Evolutionary conservation across 2,113 vertebrate species (phyloP).

Genomic region (Piaya cayana): DNA sequence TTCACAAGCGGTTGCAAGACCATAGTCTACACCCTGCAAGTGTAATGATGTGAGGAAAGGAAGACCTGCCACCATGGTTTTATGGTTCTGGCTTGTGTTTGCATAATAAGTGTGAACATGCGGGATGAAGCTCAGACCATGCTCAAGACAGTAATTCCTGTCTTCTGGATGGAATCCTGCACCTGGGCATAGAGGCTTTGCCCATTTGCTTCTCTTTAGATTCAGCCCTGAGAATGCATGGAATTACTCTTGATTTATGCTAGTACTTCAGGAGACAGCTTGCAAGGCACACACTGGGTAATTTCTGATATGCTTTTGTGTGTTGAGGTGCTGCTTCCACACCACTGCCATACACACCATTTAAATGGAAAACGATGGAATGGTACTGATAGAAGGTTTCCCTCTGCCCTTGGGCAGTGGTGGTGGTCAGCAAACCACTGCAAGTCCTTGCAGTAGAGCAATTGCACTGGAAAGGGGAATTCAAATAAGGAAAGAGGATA

Average conservation of each 20-base stretch:
- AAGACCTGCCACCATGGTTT: neutral
- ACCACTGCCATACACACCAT: accelerated
- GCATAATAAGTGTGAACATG: neutral
- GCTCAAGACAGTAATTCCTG: neutral
- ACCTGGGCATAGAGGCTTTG: neutral
- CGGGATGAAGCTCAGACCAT: neutral
- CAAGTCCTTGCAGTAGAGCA: neutral
- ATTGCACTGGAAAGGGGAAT: neutral
- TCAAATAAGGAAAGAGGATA: neutral
- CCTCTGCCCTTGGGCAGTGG: neutral
- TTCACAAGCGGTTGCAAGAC: neutral
- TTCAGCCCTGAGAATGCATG: neutral
- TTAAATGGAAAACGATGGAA: neutral
- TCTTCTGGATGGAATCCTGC: neutral
- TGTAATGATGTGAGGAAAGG: neutral
- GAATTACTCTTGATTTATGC: neutral
- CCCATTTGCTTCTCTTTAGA: neutral
- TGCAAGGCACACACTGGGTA: neutral
- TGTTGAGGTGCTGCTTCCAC: neutral
- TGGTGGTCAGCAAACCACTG: too few relatives aligned
- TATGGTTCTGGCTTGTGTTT: neutral
- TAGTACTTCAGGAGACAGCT: neutral
- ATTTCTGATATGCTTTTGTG: neutral
- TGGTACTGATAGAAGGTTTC: neutral
- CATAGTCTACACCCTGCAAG: neutral